These are phyloP conservation scores for Erebia aethiops DNA, from an alignment of 2,888 invertebrate genomes.

Conservation along the genomic window DNA sequence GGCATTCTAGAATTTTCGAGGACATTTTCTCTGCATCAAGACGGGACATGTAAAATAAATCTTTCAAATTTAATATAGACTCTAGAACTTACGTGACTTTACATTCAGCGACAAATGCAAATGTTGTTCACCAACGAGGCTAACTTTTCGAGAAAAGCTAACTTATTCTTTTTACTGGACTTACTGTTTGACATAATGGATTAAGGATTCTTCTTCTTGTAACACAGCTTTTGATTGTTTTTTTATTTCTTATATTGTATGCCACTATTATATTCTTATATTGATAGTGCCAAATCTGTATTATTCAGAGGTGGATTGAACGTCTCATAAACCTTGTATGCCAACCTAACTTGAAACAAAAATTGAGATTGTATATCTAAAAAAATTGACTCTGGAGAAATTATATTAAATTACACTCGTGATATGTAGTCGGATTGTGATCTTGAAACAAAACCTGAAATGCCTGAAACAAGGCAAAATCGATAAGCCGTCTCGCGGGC, in stretches of 20 bases:
- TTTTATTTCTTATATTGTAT: background rate
- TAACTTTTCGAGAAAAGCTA: background rate
- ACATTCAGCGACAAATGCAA: background rate
- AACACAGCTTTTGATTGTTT: background rate
- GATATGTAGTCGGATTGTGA: slow-evolving; percentile 51
- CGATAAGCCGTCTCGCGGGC: slow-evolving; percentile 69
- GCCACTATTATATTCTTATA: too few relatives aligned
- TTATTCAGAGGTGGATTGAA: background rate
- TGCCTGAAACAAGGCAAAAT: slow-evolving; percentile 70
- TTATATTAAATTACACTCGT: slow-evolving; percentile 16
- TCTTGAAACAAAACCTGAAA: slow-evolving; percentile 59
- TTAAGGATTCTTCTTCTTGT: background rate
- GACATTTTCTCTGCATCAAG: slow-evolving; percentile 17
- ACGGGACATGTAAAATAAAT: slow-evolving; percentile 7
- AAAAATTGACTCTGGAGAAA: too few relatives aligned
- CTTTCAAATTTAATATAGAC: slow-evolving; percentile 1
- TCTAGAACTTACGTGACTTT: background rate
- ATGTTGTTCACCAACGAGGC: background rate
- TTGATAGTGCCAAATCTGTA: too few relatives aligned
- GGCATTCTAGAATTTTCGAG: slow-evolving; percentile 10
- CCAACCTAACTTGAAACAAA: background rate
- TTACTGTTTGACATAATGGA: too few relatives aligned
- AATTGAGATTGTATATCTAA: too few relatives aligned
- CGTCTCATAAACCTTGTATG: background rate
- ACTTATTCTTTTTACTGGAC: too few relatives aligned